Evolutionary conservation across 2,888 invertebrate species (phyloP), one percentile per base, ranked within the genome.

Genomic region (Anticlea derivata): DNA sequence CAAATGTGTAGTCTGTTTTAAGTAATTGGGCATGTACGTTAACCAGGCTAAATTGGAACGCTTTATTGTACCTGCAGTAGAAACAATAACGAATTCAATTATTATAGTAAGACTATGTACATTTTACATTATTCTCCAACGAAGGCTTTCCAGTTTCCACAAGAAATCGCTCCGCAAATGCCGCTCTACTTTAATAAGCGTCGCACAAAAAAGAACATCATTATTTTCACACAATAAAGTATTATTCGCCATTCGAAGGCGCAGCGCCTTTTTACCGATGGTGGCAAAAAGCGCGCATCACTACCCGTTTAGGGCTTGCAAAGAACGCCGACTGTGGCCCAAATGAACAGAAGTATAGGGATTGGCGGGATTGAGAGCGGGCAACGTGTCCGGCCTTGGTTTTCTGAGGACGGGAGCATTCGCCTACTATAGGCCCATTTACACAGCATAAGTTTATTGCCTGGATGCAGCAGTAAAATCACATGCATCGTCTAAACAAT

Each of bases 211-310:
- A 61, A 55, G 59, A 57, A 57, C 60, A 58, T 62, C 60, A 58
- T 62, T 62, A 62, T 58, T 60, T 60, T 56, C 57, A 61, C 59
- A 60, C 64, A 65, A 61, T 60, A 60, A 55, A 59, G 52, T 60
- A 62, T 62, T 62, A 60, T 60, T 60, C 58, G 46, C 48, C 54
- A 40, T 59, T 53, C 51, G 61, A 57, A 58, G 55, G 52, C 55
- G 62, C 65, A 66, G 68, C 70, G 77, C 81, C 80, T 80, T 75
- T 83, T 85, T 80, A 69, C 73, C 30, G 65, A 73, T 68, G 55
- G 63, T 68, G 70, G 63, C 76, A 83, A 83, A 84, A 83, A 83
- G 71, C 67, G 59, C 68, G 75, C 76, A 79, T 80, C 80, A 78
- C 78, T 70, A 80, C 80, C 79, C 80, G 77, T 80, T 74, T 74